Percentiles rank a stretch among this genome's conserved stretches.
These are phyloP conservation scores for Podarcis siculus DNA, from an alignment of 2,797 vertebrate genomes.

Conservation along the genomic window DNA sequence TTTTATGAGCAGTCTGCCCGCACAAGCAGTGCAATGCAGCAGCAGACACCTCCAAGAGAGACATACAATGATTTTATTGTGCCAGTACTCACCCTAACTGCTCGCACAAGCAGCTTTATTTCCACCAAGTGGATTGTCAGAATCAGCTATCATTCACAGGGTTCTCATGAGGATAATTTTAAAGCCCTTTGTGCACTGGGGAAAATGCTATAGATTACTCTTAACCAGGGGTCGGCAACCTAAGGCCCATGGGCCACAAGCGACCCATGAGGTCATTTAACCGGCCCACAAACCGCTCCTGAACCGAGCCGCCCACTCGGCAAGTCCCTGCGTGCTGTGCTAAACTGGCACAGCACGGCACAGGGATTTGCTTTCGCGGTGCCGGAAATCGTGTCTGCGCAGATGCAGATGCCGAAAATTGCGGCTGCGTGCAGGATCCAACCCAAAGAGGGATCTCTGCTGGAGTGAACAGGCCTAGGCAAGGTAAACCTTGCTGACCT, in stretches of 20 bases:
- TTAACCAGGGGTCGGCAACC: too few species aligned
- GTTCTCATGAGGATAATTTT: background rate
- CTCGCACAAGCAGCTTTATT: background rate
- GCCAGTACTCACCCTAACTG: background rate
- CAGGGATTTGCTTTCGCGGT: too few species aligned
- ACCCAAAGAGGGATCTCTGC: too few species aligned
- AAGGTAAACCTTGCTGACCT: too few species aligned
- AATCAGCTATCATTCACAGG: background rate
- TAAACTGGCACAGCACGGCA: rapidly evolving
- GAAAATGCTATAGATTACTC: background rate
- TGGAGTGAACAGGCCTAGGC: too few species aligned
- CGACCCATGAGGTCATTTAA: too few species aligned
- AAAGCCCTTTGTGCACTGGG: background rate
- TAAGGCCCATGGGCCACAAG: too few species aligned
- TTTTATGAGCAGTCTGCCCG: too few species aligned
- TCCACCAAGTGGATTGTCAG: background rate
- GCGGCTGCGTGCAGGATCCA: rapidly evolving
- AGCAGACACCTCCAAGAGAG: background rate
- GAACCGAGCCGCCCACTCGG: rapidly evolving
- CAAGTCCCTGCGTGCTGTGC: rapidly evolving
- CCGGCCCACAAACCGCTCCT: too few species aligned
- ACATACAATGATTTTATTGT: background rate
- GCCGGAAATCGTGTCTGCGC: too few species aligned
- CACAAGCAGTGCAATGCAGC: background rate
- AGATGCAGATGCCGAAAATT: too few species aligned